These are phyloP conservation scores for Sphyrna mokarran DNA, from an alignment of 2,113 vertebrate species.

Conservation along the genomic window DNA sequence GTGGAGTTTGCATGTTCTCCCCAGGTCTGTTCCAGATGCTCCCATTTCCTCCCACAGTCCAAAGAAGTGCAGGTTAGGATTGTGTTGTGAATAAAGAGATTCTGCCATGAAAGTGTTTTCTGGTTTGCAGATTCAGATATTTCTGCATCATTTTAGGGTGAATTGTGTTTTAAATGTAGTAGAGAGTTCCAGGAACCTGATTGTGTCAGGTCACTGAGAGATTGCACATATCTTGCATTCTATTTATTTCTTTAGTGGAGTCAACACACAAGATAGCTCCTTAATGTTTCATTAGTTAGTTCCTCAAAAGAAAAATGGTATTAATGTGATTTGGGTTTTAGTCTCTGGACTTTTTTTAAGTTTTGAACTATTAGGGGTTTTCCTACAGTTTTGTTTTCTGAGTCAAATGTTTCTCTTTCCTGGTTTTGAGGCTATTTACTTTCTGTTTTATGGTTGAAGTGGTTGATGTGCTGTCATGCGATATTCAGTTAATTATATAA, in stretches of 20 bases:
- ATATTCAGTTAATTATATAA: not conserved
- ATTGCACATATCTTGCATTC: not conserved
- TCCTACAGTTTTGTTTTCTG: not conserved
- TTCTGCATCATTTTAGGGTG: not conserved
- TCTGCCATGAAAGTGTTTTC: not conserved
- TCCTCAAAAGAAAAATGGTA: not conserved
- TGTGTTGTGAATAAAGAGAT: not conserved
- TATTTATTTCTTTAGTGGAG: not conserved
- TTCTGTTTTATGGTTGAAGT: not conserved
- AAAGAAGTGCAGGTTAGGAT: too few relatives aligned
- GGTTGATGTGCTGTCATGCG: not conserved
- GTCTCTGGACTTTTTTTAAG: not conserved
- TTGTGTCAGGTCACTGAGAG: not conserved
- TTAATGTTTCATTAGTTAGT: not conserved
- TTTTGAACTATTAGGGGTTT: not conserved
- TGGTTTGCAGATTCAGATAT: not conserved
- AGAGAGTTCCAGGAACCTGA: not conserved
- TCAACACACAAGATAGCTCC: not conserved
- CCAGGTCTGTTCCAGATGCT: too few relatives aligned
- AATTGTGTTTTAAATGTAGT: not conserved
- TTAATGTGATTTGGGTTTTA: not conserved
- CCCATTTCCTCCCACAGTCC: too few relatives aligned
- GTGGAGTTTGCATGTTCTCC: too few relatives aligned
- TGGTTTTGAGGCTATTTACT: not conserved
- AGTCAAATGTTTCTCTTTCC: not conserved